A percentile compares a stretch with the other conserved stretches of the same genome.
Conservation (phyloP, 2,888 invertebrate genomes). For the Cynaeus angustus region DNA sequence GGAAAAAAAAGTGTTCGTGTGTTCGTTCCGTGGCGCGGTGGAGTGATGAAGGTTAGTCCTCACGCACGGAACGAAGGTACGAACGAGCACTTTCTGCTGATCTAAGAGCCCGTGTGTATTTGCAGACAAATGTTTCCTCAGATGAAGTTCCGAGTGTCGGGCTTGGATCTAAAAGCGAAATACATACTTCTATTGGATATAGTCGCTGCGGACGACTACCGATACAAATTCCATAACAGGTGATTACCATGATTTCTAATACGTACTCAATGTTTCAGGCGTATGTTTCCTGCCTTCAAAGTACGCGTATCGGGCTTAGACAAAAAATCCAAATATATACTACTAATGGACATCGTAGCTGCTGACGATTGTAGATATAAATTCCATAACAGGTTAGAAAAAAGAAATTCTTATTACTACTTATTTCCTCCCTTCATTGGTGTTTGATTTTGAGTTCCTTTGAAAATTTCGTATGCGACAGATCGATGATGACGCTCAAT, state of each 20-base stretch:
- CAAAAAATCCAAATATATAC: constrained; percentile 97
- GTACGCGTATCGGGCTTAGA: constrained; percentile 96
- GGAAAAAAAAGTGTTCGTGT: no score
- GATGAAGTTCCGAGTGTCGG: constrained; percentile 99
- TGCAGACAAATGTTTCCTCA: constrained; percentile 99
- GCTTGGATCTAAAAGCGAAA: constrained; percentile 98
- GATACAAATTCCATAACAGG: constrained; percentile 99
- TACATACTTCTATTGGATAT: constrained; percentile 99
- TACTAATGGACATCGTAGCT: constrained; percentile 97
- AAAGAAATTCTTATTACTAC: constrained; percentile 32
- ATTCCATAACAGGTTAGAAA: constrained; percentile 91
- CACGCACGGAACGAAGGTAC: no score
- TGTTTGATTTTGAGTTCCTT: constrained; percentile 49
- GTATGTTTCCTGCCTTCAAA: constrained; percentile 99
- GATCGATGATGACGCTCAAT: constrained; percentile 47
- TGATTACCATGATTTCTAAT: constrained; percentile 65
- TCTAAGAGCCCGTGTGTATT: constrained; percentile 60
- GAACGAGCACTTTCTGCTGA: no score
- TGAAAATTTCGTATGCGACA: constrained; percentile 59
- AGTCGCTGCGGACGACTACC: constrained; percentile 98
- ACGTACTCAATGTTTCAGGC: constrained; percentile 79
- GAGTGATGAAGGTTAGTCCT: no score
- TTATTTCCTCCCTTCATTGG: constrained; percentile 48
- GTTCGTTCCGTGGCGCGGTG: no score
- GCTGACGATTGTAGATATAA: constrained; percentile 97